phyloP scores from a whole-genome alignment of 30 jellyfish, hydroid and myxozoan genomes.

The Aurelia coerulea region DNA sequence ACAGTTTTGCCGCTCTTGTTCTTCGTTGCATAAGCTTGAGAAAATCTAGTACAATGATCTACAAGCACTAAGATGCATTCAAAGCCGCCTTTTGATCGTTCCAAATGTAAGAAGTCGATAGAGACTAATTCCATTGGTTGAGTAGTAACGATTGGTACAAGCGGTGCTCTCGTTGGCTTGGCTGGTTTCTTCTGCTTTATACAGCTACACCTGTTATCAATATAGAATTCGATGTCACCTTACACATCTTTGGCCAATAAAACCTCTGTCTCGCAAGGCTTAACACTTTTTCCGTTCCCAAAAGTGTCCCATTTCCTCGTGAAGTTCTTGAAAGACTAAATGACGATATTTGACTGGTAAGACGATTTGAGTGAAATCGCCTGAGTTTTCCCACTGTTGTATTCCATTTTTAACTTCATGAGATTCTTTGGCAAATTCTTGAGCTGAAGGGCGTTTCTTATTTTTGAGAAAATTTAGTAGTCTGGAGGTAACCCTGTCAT shows the following conservation, averaged over 20 bases:
- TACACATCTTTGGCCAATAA: neutral
- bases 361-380: slow-evolving; percentile 17
- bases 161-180: too few relatives aligned
- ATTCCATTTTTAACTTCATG: neutral
- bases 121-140: too few relatives aligned
- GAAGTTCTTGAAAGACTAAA: slow-evolving; percentile 18
- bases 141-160: too few relatives aligned
- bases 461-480: neutral
- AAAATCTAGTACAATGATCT: too few relatives aligned
- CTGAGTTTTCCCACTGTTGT: neutral
- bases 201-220: too few relatives aligned
- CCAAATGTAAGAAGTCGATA: too few relatives aligned
- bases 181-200: too few relatives aligned
- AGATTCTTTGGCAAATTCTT: neutral
- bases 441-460: neutral
- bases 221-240: too few relatives aligned
- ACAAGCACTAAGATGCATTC: too few relatives aligned
- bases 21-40: too few relatives aligned
- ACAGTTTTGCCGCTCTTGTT: too few relatives aligned
- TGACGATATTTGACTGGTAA: neutral
- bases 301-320: slow-evolving; percentile 64
- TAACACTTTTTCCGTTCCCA: slow-evolving; percentile 26
- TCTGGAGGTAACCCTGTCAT: neutral
- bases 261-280: slow-evolving; percentile 25
- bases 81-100: too few relatives aligned